Evolutionary conservation across 2,888 invertebrate species (phyloP).

Genomic region (Autographa pulchrina): DNA sequence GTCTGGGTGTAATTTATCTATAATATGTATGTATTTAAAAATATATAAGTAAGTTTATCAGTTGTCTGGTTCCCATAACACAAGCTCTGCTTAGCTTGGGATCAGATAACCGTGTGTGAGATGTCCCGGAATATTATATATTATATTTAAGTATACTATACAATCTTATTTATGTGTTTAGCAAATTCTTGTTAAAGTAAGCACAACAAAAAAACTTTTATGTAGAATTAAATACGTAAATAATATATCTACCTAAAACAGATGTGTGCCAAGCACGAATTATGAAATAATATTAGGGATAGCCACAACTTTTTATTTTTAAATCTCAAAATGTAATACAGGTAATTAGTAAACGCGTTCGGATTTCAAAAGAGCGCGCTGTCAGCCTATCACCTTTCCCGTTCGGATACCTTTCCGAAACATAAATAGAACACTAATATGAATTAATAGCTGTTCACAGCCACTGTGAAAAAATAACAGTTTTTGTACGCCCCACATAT

Average conservation of each 20-base stretch:
- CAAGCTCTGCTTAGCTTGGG: too few relatives aligned
- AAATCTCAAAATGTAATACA: slow-evolving; percentile 32
- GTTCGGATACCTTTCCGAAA: slow-evolving; percentile 56
- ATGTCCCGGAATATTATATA: too few relatives aligned
- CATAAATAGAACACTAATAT: slow-evolving; percentile 76
- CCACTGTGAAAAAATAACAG: slow-evolving; percentile 71
- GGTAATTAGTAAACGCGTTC: slow-evolving; percentile 68
- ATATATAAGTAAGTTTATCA: too few relatives aligned
- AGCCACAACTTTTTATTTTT: neutral
- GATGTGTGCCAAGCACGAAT: neutral
- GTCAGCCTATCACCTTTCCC: slow-evolving; percentile 58
- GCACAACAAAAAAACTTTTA: too few relatives aligned
- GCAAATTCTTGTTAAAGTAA: too few relatives aligned
- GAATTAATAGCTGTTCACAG: slow-evolving; percentile 79
- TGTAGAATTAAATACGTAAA: too few relatives aligned
- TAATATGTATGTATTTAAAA: too few relatives aligned
- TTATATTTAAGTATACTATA: too few relatives aligned
- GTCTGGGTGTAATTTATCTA: too few relatives aligned
- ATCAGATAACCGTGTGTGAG: too few relatives aligned
- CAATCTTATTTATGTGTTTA: too few relatives aligned
- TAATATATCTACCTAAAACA: neutral
- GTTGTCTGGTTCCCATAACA: too few relatives aligned
- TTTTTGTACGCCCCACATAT: slow-evolving; percentile 79
- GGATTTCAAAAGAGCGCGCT: slow-evolving; percentile 75
- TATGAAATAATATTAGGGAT: neutral